phyloP scores from a whole-genome alignment of 2,113 vertebrate genomes.

The Myrmecophaga tridactyla region DNA sequence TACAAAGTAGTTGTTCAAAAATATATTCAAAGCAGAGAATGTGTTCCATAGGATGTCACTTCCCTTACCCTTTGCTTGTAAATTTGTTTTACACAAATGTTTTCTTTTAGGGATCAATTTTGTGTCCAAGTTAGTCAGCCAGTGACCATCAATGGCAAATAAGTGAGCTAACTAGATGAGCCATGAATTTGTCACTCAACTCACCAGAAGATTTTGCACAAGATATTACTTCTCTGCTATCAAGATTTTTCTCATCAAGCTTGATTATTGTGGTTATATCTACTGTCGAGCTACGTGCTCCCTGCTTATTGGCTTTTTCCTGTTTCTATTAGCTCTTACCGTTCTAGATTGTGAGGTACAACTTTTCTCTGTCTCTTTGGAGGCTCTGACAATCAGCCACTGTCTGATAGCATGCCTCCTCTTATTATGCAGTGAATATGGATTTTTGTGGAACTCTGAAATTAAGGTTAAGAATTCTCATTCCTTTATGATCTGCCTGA shows the following conservation, averaged over 20 bases:
- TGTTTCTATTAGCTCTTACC: neutral
- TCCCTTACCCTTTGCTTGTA: neutral
- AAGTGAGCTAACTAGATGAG: neutral
- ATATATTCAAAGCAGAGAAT: neutral
- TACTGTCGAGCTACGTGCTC: neutral
- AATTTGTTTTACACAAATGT: neutral
- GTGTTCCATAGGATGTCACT: neutral
- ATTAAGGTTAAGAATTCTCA: neutral
- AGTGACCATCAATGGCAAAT: neutral
- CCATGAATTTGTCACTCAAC: neutral
- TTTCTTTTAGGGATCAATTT: neutral
- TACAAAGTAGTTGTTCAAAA: neutral
- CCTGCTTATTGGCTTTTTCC: neutral
- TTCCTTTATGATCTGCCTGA: neutral
- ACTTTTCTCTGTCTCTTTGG: neutral
- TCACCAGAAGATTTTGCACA: neutral
- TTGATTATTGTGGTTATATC: neutral
- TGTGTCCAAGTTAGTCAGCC: neutral
- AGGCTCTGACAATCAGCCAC: neutral
- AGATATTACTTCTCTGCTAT: neutral
- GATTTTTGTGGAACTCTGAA: neutral
- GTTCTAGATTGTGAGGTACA: neutral
- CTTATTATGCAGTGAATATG: neutral
- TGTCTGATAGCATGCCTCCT: neutral
- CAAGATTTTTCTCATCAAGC: neutral